Conservation (phyloP, 2,888 invertebrate genomes). For the Lacanobia oleracea region DNA sequence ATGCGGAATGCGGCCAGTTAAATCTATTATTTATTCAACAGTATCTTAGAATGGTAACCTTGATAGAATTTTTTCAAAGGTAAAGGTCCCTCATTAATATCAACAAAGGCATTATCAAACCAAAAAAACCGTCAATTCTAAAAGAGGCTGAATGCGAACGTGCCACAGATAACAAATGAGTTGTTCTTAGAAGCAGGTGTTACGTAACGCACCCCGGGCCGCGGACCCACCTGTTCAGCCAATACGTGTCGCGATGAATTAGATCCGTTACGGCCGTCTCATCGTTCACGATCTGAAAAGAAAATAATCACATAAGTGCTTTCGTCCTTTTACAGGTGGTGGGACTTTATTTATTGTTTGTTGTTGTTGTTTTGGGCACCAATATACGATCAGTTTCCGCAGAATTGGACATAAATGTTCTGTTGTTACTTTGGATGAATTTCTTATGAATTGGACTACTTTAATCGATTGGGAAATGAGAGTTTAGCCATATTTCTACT, state of each 20-base stretch:
- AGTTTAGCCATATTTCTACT: slow-evolving; percentile 2
- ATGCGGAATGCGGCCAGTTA: slow-evolving; percentile 10
- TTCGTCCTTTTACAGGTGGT: slow-evolving; percentile 45
- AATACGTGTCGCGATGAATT: slow-evolving; percentile 69
- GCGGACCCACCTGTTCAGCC: slow-evolving; percentile 78
- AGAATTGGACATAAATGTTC: slow-evolving; percentile 16
- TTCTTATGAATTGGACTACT: slow-evolving; percentile 11
- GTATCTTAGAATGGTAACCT: slow-evolving; percentile 18
- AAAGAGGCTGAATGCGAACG: slow-evolving; percentile 56
- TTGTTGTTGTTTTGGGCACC: slow-evolving; percentile 30
- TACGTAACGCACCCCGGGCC: slow-evolving; percentile 32
- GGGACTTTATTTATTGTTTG: slow-evolving; percentile 46
- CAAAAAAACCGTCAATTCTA: slow-evolving; percentile 29
- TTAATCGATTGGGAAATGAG: slow-evolving; percentile 6
- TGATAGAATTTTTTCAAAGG: slow-evolving; percentile 8
- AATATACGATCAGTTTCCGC: slow-evolving; percentile 29
- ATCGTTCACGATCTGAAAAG: slow-evolving; percentile 76
- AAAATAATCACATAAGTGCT: slow-evolving; percentile 59
- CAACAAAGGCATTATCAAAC: slow-evolving; percentile 22
- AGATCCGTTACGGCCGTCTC: slow-evolving; percentile 74
- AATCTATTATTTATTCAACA: slow-evolving; percentile 3
- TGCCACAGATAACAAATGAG: slow-evolving; percentile 68
- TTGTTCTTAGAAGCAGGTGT: slow-evolving; percentile 64
- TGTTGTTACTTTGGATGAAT: slow-evolving; percentile 3
- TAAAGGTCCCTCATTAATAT: slow-evolving; percentile 11